Evolutionary conservation across 2,888 invertebrate species (phyloP).

Genomic region (Crossocerus cetratus): DNA sequence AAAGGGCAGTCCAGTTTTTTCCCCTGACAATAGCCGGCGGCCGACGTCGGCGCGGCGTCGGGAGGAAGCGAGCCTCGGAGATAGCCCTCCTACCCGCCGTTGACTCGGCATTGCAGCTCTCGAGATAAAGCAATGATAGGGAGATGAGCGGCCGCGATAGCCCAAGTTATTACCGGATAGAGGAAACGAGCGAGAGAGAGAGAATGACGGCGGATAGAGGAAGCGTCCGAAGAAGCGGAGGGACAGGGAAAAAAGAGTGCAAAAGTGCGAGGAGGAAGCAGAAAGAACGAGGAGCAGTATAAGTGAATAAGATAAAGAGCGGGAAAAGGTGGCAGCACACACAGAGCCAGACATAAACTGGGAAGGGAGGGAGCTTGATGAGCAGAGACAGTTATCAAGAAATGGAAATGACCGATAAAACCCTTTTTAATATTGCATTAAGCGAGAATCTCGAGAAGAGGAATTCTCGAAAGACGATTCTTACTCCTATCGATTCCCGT

Average conservation of each 20-base stretch:
- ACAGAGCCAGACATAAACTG: no score
- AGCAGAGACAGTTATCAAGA: slow-evolving; percentile 77
- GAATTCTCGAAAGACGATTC: slow-evolving; percentile 42
- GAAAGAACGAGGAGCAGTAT: slow-evolving; percentile 71
- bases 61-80: slow-evolving; percentile 49
- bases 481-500: slow-evolving; percentile 45
- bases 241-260: slow-evolving; percentile 11
- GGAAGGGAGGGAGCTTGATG: slow-evolving; percentile 67
- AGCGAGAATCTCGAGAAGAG: slow-evolving; percentile 50
- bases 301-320: slow-evolving; percentile 19
- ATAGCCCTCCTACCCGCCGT: slow-evolving; percentile 68
- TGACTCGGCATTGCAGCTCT: slow-evolving; percentile 71
- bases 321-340: background rate
- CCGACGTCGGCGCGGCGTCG: slow-evolving; percentile 19
- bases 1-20: no score
- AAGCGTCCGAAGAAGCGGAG: slow-evolving; percentile 73
- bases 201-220: slow-evolving; percentile 63
- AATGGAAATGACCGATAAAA: slow-evolving; percentile 80
- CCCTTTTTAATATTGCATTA: slow-evolving; percentile 71
- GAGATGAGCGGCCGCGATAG: slow-evolving; percentile 77
- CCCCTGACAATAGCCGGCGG: no score
- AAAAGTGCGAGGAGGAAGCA: slow-evolving; percentile 71
- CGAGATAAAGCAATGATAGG: slow-evolving; percentile 76
- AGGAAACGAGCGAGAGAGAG: slow-evolving; percentile 65
- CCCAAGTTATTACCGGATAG: slow-evolving; percentile 77